These are phyloP conservation scores for Cantharis nigra DNA, from an alignment of 2,888 invertebrate genomes.

Conservation along the genomic window DNA sequence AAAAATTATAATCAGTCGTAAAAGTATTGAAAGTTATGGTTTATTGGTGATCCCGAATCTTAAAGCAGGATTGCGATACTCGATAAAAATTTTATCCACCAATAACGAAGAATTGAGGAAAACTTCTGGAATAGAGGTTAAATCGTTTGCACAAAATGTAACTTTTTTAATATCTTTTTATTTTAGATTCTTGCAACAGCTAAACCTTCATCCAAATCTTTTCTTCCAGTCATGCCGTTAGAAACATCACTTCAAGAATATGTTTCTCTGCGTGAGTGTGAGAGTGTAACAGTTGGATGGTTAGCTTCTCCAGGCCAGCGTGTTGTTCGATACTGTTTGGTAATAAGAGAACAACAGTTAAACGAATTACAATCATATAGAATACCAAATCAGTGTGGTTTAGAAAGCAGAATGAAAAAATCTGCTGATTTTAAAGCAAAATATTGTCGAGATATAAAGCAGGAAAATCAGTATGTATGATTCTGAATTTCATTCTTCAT, in stretches of 20 bases:
- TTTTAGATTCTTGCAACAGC: slow-evolving; percentile 59
- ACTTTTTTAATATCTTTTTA: not conserved
- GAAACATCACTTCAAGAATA: slow-evolving; percentile 60
- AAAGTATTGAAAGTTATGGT: slow-evolving; percentile 57
- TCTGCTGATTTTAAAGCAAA: slow-evolving; percentile 51
- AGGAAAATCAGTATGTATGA: slow-evolving; percentile 38
- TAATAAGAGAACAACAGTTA: slow-evolving; percentile 50
- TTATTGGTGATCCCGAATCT: slow-evolving; percentile 53
- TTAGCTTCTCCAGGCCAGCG: slow-evolving; percentile 58
- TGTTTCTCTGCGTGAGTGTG: slow-evolving; percentile 56
- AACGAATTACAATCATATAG: slow-evolving; percentile 44
- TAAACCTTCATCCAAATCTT: slow-evolving; percentile 50
- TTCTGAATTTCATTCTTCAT: not conserved
- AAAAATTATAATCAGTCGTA: slow-evolving; percentile 48
- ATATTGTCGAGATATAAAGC: slow-evolving; percentile 50
- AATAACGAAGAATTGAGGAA: slow-evolving; percentile 59
- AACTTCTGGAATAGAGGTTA: slow-evolving; percentile 60
- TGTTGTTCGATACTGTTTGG: slow-evolving; percentile 51
- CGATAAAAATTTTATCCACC: slow-evolving; percentile 58
- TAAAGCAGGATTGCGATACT: slow-evolving; percentile 56
- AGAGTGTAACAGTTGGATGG: slow-evolving; percentile 64
- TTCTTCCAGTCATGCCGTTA: slow-evolving; percentile 61
- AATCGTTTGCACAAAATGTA: not conserved
- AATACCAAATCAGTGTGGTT: slow-evolving; percentile 56
- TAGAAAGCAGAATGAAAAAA: slow-evolving; percentile 53